Conservation (phyloP, 1,140 invertebrate genomes). For the Rhagoletis zephyria region DNA sequence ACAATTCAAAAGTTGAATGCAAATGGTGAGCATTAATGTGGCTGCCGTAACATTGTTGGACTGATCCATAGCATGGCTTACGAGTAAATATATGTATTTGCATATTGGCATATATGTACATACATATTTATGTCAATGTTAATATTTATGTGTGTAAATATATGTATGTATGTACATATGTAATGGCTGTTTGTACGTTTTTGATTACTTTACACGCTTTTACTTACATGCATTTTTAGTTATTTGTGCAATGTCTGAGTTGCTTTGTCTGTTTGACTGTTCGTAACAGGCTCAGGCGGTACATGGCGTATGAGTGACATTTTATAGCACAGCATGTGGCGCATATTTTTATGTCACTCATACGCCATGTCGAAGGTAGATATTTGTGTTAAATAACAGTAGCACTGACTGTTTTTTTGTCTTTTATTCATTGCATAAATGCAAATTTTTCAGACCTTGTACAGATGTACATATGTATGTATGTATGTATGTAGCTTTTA, state of each 20-base stretch:
- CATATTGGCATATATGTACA: neutral
- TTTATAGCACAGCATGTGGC: neutral
- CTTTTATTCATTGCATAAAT: too few relatives aligned
- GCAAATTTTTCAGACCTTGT: too few relatives aligned
- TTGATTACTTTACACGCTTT: neutral
- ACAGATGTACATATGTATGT: too few relatives aligned
- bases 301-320: constrained; percentile 12
- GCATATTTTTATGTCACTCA: neutral
- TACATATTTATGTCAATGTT: neutral
- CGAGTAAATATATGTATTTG: neutral
- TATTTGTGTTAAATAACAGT: neutral
- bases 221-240: neutral
- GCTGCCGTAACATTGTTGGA: neutral
- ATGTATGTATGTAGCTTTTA: too few relatives aligned
- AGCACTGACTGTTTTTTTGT: too few relatives aligned
- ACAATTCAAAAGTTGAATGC: constrained; percentile 1
- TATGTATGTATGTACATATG: neutral
- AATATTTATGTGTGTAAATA: neutral
- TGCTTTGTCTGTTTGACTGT: neutral
- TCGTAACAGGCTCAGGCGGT: neutral
- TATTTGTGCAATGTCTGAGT: neutral
- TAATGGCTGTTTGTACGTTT: neutral
- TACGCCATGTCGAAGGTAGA: neutral
- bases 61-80: neutral
- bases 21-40: neutral